Conservation (phyloP, 1,140 invertebrate species). For the Drosophila hydei region DNA sequence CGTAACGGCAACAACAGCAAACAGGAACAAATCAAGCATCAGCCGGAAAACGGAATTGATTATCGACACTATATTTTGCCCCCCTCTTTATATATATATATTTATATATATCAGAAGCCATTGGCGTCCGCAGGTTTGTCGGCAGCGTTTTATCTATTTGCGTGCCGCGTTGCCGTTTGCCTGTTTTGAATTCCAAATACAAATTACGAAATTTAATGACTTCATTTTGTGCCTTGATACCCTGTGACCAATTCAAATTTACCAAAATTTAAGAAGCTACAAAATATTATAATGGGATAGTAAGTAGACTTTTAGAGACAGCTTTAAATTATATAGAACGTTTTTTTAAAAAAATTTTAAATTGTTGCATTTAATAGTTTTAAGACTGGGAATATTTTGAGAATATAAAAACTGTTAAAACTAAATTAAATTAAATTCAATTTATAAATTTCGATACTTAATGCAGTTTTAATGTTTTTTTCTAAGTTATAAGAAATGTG, state of each 20-base stretch:
- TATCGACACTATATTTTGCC: constrained; percentile 55
- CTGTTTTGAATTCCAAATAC: constrained; percentile 46
- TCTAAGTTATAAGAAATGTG: no score
- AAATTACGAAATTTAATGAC: constrained; percentile 64
- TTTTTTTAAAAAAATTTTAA: no score
- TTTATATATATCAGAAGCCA: not conserved
- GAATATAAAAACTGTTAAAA: no score
- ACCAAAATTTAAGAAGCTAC: not conserved
- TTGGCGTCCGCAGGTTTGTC: constrained; percentile 9
- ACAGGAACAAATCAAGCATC: constrained; percentile 44
- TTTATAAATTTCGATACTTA: no score
- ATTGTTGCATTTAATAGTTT: no score
- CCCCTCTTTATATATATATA: not conserved
- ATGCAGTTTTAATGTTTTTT: no score
- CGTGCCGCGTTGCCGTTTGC: constrained; percentile 65
- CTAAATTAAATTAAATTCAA: no score
- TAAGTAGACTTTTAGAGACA: not conserved
- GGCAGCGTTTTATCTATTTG: constrained; percentile 61
- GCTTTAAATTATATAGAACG: no score
- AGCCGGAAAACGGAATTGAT: constrained; percentile 77
- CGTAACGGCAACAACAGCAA: constrained; percentile 19
- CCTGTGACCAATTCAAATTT: not conserved
- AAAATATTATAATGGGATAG: not conserved
- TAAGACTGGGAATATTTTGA: no score
- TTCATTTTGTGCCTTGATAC: constrained; percentile 46